A percentile compares a stretch with the other conserved stretches of the same genome.
phyloP scores from a whole-genome alignment of 2,888 invertebrate genomes.

The Neria commutata region DNA sequence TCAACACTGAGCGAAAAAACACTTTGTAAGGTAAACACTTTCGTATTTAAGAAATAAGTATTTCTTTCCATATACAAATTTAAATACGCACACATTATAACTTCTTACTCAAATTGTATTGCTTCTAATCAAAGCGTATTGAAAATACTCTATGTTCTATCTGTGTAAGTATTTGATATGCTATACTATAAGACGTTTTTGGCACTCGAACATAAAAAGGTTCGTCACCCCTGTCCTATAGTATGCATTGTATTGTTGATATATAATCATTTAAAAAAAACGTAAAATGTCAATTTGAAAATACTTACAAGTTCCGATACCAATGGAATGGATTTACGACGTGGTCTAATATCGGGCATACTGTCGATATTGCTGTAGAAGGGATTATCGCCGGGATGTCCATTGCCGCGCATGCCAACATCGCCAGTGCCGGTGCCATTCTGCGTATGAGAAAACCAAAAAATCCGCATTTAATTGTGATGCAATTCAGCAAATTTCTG shows the following conservation, averaged over 20 bases:
- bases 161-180: neutral
- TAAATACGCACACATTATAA: too few species aligned
- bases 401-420: constrained; percentile 79
- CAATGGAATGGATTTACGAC: constrained; percentile 95
- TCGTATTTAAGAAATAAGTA: too few species aligned
- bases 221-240: neutral
- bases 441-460: too few species aligned
- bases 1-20: too few species aligned
- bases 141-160: neutral
- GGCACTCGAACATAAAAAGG: too few species aligned
- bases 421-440: constrained; percentile 84
- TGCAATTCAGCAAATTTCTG: too few species aligned
- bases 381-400: constrained; percentile 93
- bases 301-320: constrained; percentile 97
- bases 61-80: neutral
- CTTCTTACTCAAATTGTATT: too few species aligned
- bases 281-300: neutral
- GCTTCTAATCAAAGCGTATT: too few species aligned
- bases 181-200: neutral
- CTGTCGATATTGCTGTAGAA: constrained; percentile 99
- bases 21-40: too few species aligned
- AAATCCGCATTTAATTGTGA: too few species aligned
- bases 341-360: constrained; percentile 97
- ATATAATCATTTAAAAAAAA: neutral
- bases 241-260: too few species aligned